Evolutionary conservation across 2,888 invertebrate genomes (phyloP), one percentile per base, ranked within the genome.

Genomic region (Aquatica leii): DNA sequence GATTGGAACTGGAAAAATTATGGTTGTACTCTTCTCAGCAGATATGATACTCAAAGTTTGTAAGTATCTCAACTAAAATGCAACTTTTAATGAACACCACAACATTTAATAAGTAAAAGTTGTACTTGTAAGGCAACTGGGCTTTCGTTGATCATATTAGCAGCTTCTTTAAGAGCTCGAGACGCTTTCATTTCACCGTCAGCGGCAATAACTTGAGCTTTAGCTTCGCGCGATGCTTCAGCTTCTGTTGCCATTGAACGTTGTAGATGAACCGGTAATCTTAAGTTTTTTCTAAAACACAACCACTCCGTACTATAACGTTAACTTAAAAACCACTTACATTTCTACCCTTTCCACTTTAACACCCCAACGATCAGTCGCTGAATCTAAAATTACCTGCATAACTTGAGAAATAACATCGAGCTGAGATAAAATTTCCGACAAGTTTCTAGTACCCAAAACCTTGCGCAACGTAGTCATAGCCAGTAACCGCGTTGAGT

Each of bases 311-410:
- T n/a, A 24, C 24, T 37, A 1, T 12, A 15, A 20, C 31, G 3
- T 21, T n/a, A n/a, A n/a, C n/a, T 9, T 18, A 43, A 6, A 9
- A 11, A 12, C 14, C 24, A 40, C 51, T 87, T 84, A 94, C 94
- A 97, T 95, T 87, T 97, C 97, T 20, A 97, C 97, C 69, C 97
- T 85, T 80, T 97, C 96, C 9, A 96, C 95, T 83, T 95, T 94
- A 40, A 95, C 93, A 21, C 95, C 95, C 95, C 95, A 95, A 1
- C 93, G 93, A 76, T 94, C 94, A 0, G 95, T 94, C 37, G 94
- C 94, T 64, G 92, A 92, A 73, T 95, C 94, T 67, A 95, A 80
- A 49, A 90, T 90, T 41, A 87, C 82, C 80, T 95, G 94, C 95
- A 97, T 97, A 68, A 91, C 90, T 77, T 92, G 91, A 46, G 95